Conservation (phyloP, 2,888 invertebrate genomes). For the Archips xylosteana region DNA sequence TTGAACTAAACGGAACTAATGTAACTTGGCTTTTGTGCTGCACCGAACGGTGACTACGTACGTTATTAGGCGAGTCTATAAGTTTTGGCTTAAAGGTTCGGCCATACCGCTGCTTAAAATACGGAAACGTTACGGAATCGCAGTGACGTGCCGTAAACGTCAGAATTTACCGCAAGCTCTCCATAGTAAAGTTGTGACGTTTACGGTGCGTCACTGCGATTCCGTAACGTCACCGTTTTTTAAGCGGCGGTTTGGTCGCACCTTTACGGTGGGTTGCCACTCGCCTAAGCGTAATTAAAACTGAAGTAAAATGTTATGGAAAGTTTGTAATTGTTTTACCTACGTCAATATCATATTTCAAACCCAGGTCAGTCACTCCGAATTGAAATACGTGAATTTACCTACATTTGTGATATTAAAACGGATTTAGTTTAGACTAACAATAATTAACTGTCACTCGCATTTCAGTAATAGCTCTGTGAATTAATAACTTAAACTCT, state of each 20-base stretch:
- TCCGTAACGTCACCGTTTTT: too few species aligned
- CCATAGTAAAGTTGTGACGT: too few species aligned
- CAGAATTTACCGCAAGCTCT: too few species aligned
- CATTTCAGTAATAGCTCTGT: neutral
- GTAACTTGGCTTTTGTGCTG: constrained; percentile 32
- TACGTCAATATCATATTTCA: constrained; percentile 14
- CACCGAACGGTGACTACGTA: constrained; percentile 10
- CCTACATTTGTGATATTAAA: neutral
- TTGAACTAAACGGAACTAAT: constrained; percentile 35
- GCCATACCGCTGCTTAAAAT: too few species aligned
- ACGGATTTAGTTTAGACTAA: neutral
- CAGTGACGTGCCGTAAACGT: too few species aligned
- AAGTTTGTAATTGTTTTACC: constrained; percentile 16
- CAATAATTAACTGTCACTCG: neutral
- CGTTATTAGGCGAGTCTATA: constrained; percentile 31
- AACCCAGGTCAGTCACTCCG: neutral
- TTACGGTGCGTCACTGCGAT: too few species aligned
- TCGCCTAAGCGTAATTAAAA: constrained; percentile 9
- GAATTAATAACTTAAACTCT: neutral
- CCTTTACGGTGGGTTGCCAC: neutral
- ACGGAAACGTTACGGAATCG: too few species aligned
- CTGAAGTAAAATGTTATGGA: constrained; percentile 6
- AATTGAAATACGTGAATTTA: neutral
- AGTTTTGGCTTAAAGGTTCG: constrained; percentile 24
- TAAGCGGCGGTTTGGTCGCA: too few species aligned